Conservation (phyloP, 2,888 invertebrate species). For the Hecatera dysodea region DNA sequence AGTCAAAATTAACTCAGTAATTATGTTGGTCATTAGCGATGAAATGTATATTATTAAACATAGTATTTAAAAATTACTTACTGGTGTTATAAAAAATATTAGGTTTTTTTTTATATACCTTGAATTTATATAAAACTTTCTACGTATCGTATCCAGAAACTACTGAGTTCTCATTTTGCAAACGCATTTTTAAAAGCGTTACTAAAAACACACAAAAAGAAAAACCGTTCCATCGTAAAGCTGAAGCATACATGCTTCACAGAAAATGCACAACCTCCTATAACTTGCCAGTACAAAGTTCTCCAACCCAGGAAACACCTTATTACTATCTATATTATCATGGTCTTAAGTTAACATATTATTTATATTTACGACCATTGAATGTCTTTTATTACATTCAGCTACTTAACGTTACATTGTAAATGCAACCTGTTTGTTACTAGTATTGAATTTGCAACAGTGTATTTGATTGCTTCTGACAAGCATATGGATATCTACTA, state of each 20-base stretch:
- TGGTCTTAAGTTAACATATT: slow-evolving; percentile 28
- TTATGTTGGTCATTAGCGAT: background rate
- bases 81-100: background rate
- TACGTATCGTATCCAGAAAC: background rate
- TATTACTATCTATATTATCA: slow-evolving; percentile 43
- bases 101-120: too few species aligned
- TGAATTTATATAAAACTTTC: background rate
- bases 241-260: background rate
- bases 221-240: background rate
- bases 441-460: slow-evolving; percentile 40
- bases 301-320: slow-evolving; percentile 23
- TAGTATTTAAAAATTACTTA: background rate
- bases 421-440: slow-evolving; percentile 44
- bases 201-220: background rate
- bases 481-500: slow-evolving; percentile 9
- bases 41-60: background rate
- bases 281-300: slow-evolving; percentile 17
- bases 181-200: background rate
- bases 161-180: background rate
- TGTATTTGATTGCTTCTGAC: slow-evolving; percentile 34
- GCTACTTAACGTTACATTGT: slow-evolving; percentile 61
- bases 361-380: slow-evolving; percentile 58
- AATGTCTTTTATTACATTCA: slow-evolving; percentile 59
- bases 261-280: background rate
- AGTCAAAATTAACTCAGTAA: background rate